A percentile compares a stretch with the other conserved stretches of the same genome.
These are phyloP conservation scores for Gephyroberyx darwinii DNA, from an alignment of 2,797 vertebrate genomes.

Conservation along the genomic window DNA sequence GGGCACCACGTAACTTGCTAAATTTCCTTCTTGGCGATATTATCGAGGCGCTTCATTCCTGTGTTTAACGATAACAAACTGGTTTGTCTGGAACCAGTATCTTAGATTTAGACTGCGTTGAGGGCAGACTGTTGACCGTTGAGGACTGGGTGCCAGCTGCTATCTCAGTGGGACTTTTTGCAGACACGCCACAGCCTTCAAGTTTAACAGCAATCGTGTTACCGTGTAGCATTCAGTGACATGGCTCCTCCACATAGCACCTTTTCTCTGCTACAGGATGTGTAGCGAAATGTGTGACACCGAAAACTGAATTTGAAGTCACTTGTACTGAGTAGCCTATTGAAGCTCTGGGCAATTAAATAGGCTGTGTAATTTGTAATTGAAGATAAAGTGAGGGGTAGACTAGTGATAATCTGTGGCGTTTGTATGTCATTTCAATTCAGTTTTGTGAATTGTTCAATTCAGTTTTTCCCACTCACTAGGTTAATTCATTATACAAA, in stretches of 20 bases:
- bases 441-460: too few relatives aligned
- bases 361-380: background rate
- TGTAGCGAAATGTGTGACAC: too few relatives aligned
- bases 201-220: too few relatives aligned
- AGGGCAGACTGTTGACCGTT: background rate
- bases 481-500: too few relatives aligned
- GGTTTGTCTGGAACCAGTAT: constrained; percentile 40
- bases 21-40: constrained; percentile 19
- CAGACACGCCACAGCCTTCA: background rate
- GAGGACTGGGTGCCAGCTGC: background rate
- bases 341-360: background rate
- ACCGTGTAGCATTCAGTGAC: background rate
- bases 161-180: background rate
- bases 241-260: too few relatives aligned
- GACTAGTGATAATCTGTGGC: too few relatives aligned
- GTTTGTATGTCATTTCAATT: too few relatives aligned
- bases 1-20: background rate
- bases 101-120: background rate
- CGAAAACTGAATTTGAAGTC: too few relatives aligned
- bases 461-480: too few relatives aligned
- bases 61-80: constrained; percentile 41
- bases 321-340: too few relatives aligned
- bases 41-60: background rate
- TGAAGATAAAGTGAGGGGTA: too few relatives aligned
- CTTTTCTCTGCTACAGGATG: too few relatives aligned